These are phyloP conservation scores for Mesocricetus auratus DNA, from an alignment of 2,113 vertebrate species.

Conservation along the genomic window DNA sequence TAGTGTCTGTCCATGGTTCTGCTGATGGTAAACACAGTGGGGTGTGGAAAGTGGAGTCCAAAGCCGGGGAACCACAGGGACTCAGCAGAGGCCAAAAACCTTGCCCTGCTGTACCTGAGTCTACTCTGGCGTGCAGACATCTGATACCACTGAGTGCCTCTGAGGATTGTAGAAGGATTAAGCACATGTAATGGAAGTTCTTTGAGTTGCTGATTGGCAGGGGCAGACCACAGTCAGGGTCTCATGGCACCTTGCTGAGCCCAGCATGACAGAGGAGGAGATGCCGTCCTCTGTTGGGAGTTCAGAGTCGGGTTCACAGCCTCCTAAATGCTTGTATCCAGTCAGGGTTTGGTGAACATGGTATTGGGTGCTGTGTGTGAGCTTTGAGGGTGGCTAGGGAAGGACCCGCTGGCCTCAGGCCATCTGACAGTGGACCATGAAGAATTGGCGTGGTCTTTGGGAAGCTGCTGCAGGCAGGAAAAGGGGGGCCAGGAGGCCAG, in stretches of 20 bases:
- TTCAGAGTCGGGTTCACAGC: not conserved
- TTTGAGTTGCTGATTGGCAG: rapidly evolving
- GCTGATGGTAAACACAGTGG: not conserved
- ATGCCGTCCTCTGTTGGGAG: rapidly evolving
- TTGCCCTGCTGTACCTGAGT: rapidly evolving
- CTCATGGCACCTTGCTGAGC: not conserved
- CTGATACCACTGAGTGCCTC: rapidly evolving
- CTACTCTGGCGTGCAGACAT: rapidly evolving
- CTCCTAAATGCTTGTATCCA: not conserved
- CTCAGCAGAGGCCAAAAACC: rapidly evolving
- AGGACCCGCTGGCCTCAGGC: not conserved
- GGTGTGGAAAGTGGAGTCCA: not conserved
- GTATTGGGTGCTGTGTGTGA: rapidly evolving
- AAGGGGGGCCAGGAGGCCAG: not conserved
- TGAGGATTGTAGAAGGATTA: rapidly evolving
- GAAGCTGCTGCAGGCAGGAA: not conserved
- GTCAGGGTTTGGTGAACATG: not conserved
- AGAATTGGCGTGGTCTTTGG: no score
- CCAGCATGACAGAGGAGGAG: not conserved
- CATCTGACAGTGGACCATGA: rapidly evolving
- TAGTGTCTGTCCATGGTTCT: not conserved
- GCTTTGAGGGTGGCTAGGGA: no score
- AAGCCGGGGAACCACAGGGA: rapidly evolving
- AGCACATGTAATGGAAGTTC: rapidly evolving
- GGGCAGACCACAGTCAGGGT: not conserved